Percentiles rank a stretch among this genome's conserved stretches.
Conservation (phyloP, 2,113 vertebrate genomes). For the Symphodus melops region DNA sequence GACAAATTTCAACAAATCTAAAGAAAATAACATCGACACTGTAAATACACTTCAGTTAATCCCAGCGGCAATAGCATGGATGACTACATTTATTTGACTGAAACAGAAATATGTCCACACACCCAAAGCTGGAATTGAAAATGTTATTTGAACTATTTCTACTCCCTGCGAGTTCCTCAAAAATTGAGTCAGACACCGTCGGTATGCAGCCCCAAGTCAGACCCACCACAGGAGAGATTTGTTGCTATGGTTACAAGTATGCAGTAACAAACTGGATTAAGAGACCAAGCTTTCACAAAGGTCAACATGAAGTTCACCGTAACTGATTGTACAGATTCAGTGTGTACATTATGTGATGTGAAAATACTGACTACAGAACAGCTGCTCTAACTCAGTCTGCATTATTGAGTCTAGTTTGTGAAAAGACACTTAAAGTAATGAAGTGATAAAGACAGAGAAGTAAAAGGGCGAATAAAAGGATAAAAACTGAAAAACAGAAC, state of each 20-base stretch:
- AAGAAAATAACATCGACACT: neutral
- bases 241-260: slow-evolving; percentile 54
- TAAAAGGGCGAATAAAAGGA: no score
- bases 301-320: slow-evolving; percentile 6
- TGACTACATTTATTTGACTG: neutral
- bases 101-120: slow-evolving; percentile 18
- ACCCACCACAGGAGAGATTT: slow-evolving; percentile 41
- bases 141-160: neutral
- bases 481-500: no score
- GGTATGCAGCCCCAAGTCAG: slow-evolving; percentile 48
- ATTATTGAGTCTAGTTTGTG: no score
- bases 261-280: slow-evolving; percentile 49
- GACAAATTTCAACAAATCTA: neutral
- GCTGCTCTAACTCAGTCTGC: neutral
- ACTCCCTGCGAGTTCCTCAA: slow-evolving; percentile 22
- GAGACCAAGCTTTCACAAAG: slow-evolving; percentile 2
- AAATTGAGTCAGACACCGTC: slow-evolving; percentile 46
- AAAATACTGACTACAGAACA: neutral
- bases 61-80: neutral
- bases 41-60: neutral
- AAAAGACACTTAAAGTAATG: no score
- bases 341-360: neutral
- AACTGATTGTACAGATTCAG: neutral
- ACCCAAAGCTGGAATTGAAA: neutral
- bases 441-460: no score